These are phyloP conservation scores for Panonychus citri DNA, from an alignment of 1,140 invertebrate genomes.

Conservation along the genomic window DNA sequence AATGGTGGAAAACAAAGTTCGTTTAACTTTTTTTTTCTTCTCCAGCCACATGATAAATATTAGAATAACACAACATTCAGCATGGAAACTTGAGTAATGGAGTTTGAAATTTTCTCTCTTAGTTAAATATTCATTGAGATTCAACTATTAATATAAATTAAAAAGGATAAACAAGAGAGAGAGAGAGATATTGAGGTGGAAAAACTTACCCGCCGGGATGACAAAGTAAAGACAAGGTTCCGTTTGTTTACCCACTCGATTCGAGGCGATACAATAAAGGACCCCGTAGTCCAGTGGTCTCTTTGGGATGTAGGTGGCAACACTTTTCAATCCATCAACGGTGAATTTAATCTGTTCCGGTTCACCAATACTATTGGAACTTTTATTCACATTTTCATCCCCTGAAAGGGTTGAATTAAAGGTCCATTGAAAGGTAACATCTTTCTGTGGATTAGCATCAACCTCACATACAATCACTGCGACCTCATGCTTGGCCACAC, in stretches of 20 bases:
- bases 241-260: constrained; percentile 50
- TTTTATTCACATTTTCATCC: too few species aligned
- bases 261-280: constrained; percentile 60
- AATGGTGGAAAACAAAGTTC: too few species aligned
- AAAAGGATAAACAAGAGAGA: too few species aligned
- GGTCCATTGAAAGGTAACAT: constrained; percentile 16
- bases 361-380: background rate
- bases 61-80: too few species aligned
- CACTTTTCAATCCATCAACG: background rate
- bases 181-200: background rate
- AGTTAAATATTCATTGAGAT: too few species aligned
- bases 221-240: constrained; percentile 56
- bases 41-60: too few species aligned
- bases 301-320: constrained; percentile 7
- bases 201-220: background rate
- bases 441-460: constrained; percentile 44
- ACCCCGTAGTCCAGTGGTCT: constrained; percentile 36
- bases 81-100: too few species aligned
- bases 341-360: background rate
- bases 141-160: too few species aligned
- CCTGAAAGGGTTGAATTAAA: background rate
- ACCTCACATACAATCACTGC: constrained; percentile 55
- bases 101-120: too few species aligned
- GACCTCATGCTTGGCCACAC: constrained; percentile 59
- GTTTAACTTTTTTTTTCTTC: too few species aligned